These are phyloP conservation scores for Euclidia mi DNA, from an alignment of 2,888 invertebrate species.

Conservation along the genomic window DNA sequence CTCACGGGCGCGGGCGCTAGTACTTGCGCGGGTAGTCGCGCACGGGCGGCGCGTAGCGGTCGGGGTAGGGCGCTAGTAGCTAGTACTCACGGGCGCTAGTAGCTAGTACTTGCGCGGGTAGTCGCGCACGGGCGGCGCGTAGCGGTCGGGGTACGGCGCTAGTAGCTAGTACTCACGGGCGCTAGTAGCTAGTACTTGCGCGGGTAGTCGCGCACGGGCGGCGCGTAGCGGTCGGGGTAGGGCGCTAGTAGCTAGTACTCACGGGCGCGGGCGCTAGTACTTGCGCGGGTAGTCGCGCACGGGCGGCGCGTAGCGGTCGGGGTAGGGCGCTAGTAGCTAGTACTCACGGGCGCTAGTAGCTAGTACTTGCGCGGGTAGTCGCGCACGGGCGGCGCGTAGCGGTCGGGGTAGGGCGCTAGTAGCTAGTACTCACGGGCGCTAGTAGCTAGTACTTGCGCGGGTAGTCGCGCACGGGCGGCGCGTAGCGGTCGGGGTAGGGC, in stretches of 20 bases:
- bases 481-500: slow-evolving; percentile 83
- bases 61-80: slow-evolving; percentile 75
- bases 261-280: slow-evolving; percentile 69
- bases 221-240: too few species aligned
- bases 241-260: neutral
- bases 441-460: slow-evolving; percentile 78
- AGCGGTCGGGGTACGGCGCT: too few species aligned
- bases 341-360: neutral
- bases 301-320: too few species aligned
- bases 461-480: slow-evolving; percentile 74
- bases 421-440: slow-evolving; percentile 1
- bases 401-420: too few species aligned
- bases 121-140: too few species aligned
- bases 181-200: slow-evolving; percentile 10
- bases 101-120: neutral
- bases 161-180: neutral
- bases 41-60: slow-evolving; percentile 77
- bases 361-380: slow-evolving; percentile 5
- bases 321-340: too few species aligned
- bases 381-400: too few species aligned
- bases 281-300: too few species aligned
- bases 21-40: slow-evolving; percentile 79
- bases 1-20: slow-evolving; percentile 57
- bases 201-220: too few species aligned
- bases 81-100: too few species aligned